Evolutionary conservation across 1,140 invertebrate species (phyloP), one percentile per base, ranked within the genome.

Genomic region (Drosophila dunni): DNA sequence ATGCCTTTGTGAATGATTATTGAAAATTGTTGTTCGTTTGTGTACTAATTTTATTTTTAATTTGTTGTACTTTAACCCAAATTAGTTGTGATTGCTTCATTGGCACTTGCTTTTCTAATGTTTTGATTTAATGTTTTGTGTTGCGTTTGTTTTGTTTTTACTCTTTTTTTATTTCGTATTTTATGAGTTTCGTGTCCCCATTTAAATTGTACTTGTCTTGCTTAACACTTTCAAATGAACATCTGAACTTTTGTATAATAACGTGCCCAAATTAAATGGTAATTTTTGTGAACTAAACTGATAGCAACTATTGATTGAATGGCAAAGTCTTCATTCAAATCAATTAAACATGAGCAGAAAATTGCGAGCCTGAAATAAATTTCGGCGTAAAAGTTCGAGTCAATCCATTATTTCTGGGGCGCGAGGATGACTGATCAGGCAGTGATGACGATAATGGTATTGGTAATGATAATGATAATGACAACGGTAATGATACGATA

Each of bases 241-340:
- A 66, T 54, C 45, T 79, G 74, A 67, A 73, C 68, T 72, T 71
- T 72, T 76, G 75, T 78, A 61, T 67, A 66, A 72, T 79, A 72
- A 38, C 45, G 61, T 72, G 62, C 51, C 73, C 50, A 58, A 79
- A 67, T 60, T 29, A 17, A 64, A 24, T 50, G 29, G 40, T 45
- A 75, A 48, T 64, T 70, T 42, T 46, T 44, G n/a, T 15, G 29
- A 75, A 63, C 51, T 57, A 58, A 53, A 60, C 34, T 46, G n/a
- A 17, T 8, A 20, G 64, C 56, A 70, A 69, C 66, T 75, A 51
- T 73, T 62, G 53, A 38, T 46, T 60, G 45, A 20, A 64, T 69
- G 60, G 11, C 75, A 78, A 75, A 78, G 71, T 78, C 64, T 74
- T 17, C 10, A 60, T 34, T 3, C n/a, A 38, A 48, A 78, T 76